A percentile compares a stretch with the other conserved stretches of the same genome.
Conservation (phyloP, 2,888 invertebrate genomes). For the Pristionchus fissidentatus region DNA sequence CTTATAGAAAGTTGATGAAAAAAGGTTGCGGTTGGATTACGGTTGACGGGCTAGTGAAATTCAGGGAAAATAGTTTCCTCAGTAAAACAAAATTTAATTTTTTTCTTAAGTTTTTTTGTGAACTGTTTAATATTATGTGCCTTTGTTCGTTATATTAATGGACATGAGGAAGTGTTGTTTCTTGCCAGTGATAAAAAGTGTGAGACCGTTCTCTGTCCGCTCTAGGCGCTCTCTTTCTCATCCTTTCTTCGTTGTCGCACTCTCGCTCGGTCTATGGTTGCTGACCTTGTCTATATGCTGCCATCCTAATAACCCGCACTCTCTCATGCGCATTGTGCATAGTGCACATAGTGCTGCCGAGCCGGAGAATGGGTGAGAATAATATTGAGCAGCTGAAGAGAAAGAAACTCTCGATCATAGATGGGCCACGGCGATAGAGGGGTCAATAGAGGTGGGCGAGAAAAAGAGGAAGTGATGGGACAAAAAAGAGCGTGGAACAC, state of each 20-base stretch:
- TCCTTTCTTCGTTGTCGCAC: not conserved
- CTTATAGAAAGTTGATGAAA: no score
- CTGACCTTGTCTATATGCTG: not conserved
- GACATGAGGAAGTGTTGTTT: not conserved
- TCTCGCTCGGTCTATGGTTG: not conserved
- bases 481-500: not conserved
- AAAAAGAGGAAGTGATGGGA: constrained; percentile 4
- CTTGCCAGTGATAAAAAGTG: not conserved
- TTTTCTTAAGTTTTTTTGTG: not conserved
- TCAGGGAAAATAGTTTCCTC: not conserved
- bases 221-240: not conserved
- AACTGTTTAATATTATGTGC: no score
- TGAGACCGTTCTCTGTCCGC: not conserved
- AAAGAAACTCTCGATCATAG: constrained; percentile 2
- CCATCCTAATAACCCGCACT: not conserved
- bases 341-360: no score
- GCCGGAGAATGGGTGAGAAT: not conserved
- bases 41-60: not conserved
- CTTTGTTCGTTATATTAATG: no score
- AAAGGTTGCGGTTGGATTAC: no score
- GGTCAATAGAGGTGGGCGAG: no score
- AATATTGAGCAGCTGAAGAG: not conserved
- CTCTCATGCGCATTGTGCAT: no score
- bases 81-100: not conserved
- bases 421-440: not conserved